Percentiles rank a stretch among this genome's conserved stretches.
Conservation (phyloP, 2,888 invertebrate genomes). For the Melanostoma scalare region DNA sequence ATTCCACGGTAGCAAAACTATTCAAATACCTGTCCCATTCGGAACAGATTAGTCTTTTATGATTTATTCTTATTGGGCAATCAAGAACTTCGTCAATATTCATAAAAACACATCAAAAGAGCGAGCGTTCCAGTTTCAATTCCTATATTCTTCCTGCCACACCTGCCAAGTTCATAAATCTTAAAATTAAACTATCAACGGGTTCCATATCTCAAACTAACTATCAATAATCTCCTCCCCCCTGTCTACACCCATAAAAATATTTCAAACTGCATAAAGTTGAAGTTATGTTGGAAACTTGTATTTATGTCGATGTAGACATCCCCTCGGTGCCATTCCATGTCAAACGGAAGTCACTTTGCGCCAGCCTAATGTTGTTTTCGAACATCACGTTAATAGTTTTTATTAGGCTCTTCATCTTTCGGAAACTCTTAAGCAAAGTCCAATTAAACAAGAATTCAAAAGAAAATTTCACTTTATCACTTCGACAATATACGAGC, state of each 20-base stretch:
- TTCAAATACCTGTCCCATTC: not conserved
- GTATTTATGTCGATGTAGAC: conserved; percentile 41
- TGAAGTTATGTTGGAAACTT: not conserved
- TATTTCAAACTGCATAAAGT: conserved; percentile 63
- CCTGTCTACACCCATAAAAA: conserved; percentile 51
- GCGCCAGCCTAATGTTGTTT: conserved; percentile 39
- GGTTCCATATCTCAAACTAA: conserved; percentile 62
- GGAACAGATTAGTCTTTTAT: conserved; percentile 60
- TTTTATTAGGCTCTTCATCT: conserved; percentile 71
- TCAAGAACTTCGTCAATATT: conserved; percentile 35
- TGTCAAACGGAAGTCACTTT: conserved; percentile 59
- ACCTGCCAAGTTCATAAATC: conserved; percentile 67
- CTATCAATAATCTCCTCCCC: conserved; percentile 65
- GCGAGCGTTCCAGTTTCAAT: conserved; percentile 34
- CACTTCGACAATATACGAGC: conserved; percentile 46
- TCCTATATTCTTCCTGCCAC: conserved; percentile 33
- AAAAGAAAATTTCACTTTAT: conserved; percentile 63
- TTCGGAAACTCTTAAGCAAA: conserved; percentile 49
- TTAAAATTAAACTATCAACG: conserved; percentile 59
- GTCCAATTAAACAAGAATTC: conserved; percentile 68
- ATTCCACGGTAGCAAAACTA: no score
- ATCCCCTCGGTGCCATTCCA: conserved; percentile 7
- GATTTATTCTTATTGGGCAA: conserved; percentile 59
- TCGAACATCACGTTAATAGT: conserved; percentile 65
- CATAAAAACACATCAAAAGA: conserved; percentile 55